These are phyloP conservation scores for Ectropis grisescens DNA, from an alignment of 1,140 invertebrate genomes.

Conservation along the genomic window DNA sequence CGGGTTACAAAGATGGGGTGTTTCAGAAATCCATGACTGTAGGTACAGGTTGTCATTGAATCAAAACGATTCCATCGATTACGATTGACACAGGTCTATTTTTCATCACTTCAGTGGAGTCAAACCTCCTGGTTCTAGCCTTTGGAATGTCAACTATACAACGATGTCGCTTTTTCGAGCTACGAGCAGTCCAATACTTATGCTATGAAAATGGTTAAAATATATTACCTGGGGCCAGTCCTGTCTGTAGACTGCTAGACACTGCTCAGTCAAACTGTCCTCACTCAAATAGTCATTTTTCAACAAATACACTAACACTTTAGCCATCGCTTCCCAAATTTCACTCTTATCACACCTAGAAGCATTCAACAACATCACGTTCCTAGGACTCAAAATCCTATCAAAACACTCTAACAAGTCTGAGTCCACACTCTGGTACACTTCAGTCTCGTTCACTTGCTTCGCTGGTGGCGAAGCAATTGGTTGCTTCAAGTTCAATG, in stretches of 20 bases:
- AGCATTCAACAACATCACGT: constrained; percentile 35
- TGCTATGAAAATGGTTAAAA: too few relatives aligned
- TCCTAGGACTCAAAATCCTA: constrained; percentile 44
- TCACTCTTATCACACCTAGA: constrained; percentile 10
- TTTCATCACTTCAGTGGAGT: too few relatives aligned
- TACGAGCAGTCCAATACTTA: too few relatives aligned
- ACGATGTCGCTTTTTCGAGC: too few relatives aligned
- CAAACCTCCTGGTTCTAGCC: too few relatives aligned
- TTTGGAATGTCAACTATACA: too few relatives aligned
- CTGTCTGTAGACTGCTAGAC: constrained; percentile 56
- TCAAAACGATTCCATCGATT: too few relatives aligned
- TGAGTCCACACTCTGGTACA: constrained; percentile 10
- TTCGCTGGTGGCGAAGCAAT: constrained; percentile 6
- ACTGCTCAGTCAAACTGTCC: constrained; percentile 59
- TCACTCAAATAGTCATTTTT: constrained; percentile 44
- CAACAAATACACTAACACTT: constrained; percentile 40
- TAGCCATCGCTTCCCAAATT: constrained; percentile 44
- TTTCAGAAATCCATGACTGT: too few relatives aligned
- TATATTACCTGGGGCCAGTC: constrained; percentile 53
- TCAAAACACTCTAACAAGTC: constrained; percentile 38
- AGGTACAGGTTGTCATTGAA: too few relatives aligned
- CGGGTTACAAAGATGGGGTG: too few relatives aligned
- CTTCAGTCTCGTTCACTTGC: constrained; percentile 3
- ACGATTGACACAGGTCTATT: too few relatives aligned
- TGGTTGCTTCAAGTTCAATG: background rate